Base-by-base conservation (phyloP, 1,140 invertebrate genomes). In the Asbolus verrucosus region DNA sequence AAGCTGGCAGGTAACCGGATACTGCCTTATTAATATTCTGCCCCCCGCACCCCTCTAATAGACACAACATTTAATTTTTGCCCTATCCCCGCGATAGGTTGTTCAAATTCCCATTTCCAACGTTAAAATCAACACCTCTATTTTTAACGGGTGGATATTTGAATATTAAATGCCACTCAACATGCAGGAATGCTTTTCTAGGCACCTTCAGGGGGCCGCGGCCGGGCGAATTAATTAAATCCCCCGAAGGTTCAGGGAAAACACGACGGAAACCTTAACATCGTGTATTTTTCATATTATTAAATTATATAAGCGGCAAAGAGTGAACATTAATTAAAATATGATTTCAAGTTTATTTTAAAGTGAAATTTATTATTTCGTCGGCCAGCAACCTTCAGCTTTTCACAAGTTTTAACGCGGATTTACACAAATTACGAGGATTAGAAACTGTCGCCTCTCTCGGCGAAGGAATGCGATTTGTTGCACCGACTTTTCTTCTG, bases 131-230 rank as follows among this genome's bases (percentile, higher is more conserved):
- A 63, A 63, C 61, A 63, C 61, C 61, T 63, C 21, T 13, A 63
- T 41, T 63, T 39, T 63, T 63, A 39, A 39, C 33, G 6, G 46
- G 61, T n/a, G 19, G 16, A 63, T 39, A 41, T 63, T 63, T 63
- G 61, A 63, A 39, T 63, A 63, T 63, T 63, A 63, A 63, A 63
- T 63, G 39, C 33, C 39, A 63, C 33, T 63, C 61, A 63, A 63
- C 39, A 41, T 63, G 33, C 39, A 39, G 61, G 31, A 39, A 63
- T 39, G 31, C 33, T 39, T 41, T 38, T 41, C 33, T 39, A 38
- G 31, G 33, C 21, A 38, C 33, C 33, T 63, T 63, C 33, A 6
- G 46, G 46, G 39, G 33, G 59, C 30, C 11, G 36, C 16, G 36
- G 36, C 14, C 31, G 36, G n/a, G 14, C n/a, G 59, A 41, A 41